These are phyloP conservation scores for Chascanopsetta lugubris DNA, from an alignment of 2,113 vertebrate genomes.

Conservation along the genomic window DNA sequence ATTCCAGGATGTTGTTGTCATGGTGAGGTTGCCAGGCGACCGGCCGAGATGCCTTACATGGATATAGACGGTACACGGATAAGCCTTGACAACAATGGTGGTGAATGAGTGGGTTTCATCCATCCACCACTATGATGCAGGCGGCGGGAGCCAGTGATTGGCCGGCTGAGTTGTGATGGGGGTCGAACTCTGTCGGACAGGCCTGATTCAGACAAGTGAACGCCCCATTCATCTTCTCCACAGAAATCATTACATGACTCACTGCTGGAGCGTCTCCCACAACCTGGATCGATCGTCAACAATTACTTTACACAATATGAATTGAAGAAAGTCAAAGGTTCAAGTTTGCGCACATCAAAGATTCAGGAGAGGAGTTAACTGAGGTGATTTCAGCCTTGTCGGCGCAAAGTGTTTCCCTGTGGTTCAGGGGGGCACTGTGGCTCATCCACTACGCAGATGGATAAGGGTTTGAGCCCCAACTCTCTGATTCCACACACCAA, in stretches of 20 bases:
- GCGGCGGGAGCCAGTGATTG: not conserved
- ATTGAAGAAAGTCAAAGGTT: not conserved
- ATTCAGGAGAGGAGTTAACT: too few species aligned
- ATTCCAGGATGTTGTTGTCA: conserved; percentile 4
- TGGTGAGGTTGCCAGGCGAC: conserved; percentile 4
- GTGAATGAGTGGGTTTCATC: not conserved
- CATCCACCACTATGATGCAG: not conserved
- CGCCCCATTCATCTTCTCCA: not conserved
- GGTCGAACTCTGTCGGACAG: not conserved
- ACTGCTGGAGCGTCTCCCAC: too few species aligned
- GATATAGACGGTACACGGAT: not conserved
- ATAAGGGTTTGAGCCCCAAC: too few species aligned
- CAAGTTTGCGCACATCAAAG: too few species aligned
- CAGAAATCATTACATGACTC: not conserved
- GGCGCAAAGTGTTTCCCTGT: too few species aligned
- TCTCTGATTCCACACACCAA: too few species aligned
- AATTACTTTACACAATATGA: not conserved
- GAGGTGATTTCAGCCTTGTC: too few species aligned
- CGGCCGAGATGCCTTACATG: not conserved
- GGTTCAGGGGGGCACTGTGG: too few species aligned
- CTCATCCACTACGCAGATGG: too few species aligned
- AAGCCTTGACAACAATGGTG: too few species aligned
- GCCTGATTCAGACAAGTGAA: not conserved
- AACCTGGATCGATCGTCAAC: not conserved
- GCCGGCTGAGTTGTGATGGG: not conserved